Conservation (phyloP, 2,888 invertebrate species). For the Pterobdella sp. region DNA sequence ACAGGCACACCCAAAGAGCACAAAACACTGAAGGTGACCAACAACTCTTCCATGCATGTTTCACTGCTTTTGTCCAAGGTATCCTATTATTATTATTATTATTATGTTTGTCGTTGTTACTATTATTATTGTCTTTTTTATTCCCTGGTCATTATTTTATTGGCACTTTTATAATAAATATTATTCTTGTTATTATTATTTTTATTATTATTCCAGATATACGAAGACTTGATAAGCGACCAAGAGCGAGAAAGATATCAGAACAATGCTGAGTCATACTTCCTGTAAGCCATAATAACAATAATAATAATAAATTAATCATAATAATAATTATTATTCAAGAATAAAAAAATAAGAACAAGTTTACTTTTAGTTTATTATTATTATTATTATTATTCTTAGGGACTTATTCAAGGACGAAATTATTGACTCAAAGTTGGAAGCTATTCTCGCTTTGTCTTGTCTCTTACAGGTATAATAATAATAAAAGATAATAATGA, state of each 20-base stretch:
- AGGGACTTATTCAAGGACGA: constrained; percentile 71
- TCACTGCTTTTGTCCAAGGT: constrained; percentile 74
- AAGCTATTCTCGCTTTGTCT: constrained; percentile 78
- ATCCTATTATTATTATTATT: neutral
- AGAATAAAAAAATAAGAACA: neutral
- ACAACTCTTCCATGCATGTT: constrained; percentile 79
- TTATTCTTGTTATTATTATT: too few species aligned
- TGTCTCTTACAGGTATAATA: constrained; percentile 61
- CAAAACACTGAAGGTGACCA: constrained; percentile 68
- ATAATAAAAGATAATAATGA: too few species aligned
- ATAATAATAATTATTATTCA: neutral
- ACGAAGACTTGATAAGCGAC: constrained; percentile 93
- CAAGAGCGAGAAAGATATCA: constrained; percentile 52
- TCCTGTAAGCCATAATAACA: constrained; percentile 42
- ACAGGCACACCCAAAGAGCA: constrained; percentile 87
- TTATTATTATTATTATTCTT: constrained; percentile 31
- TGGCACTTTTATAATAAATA: too few species aligned
- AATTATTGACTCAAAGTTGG: constrained; percentile 75
- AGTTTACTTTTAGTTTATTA: neutral
- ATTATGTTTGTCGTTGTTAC: neutral
- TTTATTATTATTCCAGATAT: too few species aligned
- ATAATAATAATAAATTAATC: constrained; percentile 11
- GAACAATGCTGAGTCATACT: constrained; percentile 44
- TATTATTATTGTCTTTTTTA: neutral
- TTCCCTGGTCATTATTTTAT: neutral